phyloP scores from a whole-genome alignment of 23 tunicate species.

The Oikopleura vanhoeffeni region DNA sequence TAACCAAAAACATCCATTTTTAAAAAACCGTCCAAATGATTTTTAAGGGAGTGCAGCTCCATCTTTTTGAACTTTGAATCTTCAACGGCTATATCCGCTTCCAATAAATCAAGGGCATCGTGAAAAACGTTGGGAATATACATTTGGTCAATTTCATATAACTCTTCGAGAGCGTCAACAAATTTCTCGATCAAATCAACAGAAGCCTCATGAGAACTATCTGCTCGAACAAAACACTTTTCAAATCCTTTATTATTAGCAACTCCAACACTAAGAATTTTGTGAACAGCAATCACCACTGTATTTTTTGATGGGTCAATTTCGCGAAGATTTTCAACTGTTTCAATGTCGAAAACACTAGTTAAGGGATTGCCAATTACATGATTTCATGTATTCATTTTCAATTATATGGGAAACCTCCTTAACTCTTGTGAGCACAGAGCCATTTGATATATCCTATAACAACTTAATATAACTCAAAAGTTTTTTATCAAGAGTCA shows the following conservation, averaged over 20 bases:
- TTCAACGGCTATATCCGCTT: background rate
- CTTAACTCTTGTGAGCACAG: too few relatives aligned
- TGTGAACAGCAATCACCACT: background rate
- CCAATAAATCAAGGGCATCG: background rate
- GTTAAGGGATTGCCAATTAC: too few relatives aligned
- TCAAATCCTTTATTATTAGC: background rate
- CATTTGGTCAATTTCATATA: background rate
- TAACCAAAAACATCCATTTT: constrained; percentile 5
- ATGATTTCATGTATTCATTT: too few relatives aligned
- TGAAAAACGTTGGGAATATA: background rate
- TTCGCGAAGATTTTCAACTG: background rate
- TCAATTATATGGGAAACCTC: too few relatives aligned
- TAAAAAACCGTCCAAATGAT: background rate
- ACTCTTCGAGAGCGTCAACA: background rate
- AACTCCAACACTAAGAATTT: background rate
- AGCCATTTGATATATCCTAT: too few relatives aligned
- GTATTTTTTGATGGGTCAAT: background rate
- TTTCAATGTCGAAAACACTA: background rate
- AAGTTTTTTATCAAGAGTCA: too few relatives aligned
- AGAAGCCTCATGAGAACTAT: background rate
- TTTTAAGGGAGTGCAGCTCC: background rate
- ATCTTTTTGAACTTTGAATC: background rate
- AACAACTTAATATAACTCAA: too few relatives aligned
- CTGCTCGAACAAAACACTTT: background rate
- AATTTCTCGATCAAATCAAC: background rate